phyloP scores from a whole-genome alignment of 2,113 vertebrate genomes.

The Serilophus lunatus region DNA sequence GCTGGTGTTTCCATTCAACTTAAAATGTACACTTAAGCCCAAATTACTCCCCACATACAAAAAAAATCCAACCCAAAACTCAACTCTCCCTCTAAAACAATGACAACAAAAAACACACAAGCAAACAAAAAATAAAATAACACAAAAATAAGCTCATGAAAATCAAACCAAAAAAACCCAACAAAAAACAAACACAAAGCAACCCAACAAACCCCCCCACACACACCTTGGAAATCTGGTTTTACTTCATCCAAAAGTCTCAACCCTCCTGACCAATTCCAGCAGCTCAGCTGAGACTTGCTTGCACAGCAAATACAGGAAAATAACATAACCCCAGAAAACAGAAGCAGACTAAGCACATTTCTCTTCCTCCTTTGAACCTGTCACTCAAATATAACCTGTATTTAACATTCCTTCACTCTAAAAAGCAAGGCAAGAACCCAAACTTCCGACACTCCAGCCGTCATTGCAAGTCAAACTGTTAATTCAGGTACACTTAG shows the following conservation, averaged over 20 bases:
- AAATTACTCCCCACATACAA: not conserved
- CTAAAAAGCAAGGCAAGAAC: not conserved
- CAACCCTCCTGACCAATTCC: not conserved
- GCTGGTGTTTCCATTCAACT: not conserved
- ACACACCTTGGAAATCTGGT: not conserved
- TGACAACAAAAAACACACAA: too few species aligned
- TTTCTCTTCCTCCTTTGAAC: slow-evolving; percentile 35
- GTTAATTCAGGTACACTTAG: not conserved
- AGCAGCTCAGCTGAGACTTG: not conserved
- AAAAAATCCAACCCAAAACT: not conserved
- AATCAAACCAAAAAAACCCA: too few species aligned
- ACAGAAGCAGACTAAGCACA: not conserved
- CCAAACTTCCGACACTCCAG: not conserved
- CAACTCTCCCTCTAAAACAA: too few species aligned
- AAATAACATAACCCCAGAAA: not conserved
- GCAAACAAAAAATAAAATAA: too few species aligned
- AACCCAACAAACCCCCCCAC: not conserved
- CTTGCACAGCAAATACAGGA: not conserved
- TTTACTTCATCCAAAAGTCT: not conserved
- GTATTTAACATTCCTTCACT: not conserved
- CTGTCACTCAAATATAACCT: not conserved
- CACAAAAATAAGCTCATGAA: too few species aligned
- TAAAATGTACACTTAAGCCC: not conserved
- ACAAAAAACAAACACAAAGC: too few species aligned
- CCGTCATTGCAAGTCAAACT: not conserved